Percentiles rank a stretch among this genome's conserved stretches.
phyloP scores from a whole-genome alignment of 2,888 invertebrate species.

The Lymantria monacha region DNA sequence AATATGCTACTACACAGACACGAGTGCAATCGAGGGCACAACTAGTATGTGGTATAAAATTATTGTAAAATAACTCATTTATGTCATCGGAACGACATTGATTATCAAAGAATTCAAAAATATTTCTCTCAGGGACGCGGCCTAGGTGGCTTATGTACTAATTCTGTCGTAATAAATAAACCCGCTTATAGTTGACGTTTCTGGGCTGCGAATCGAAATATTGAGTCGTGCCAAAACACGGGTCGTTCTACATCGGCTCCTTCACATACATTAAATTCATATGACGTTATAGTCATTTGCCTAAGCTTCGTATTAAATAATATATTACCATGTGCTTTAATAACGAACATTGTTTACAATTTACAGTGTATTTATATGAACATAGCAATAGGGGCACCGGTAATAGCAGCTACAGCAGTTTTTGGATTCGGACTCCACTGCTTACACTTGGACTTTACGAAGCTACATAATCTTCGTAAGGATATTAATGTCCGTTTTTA shows the following conservation, averaged over 20 bases:
- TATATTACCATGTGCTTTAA: neutral
- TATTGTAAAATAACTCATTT: neutral
- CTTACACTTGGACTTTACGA: too few relatives aligned
- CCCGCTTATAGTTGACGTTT: conserved; percentile 70
- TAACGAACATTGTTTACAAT: too few relatives aligned
- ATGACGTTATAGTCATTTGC: conserved; percentile 1
- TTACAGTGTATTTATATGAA: too few relatives aligned
- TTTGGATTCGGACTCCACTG: too few relatives aligned
- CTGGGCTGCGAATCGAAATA: conserved; percentile 75
- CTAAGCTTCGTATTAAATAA: neutral
- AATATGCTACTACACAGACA: too few relatives aligned
- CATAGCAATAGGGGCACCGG: too few relatives aligned
- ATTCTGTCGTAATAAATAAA: conserved; percentile 73
- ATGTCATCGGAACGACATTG: conserved; percentile 39
- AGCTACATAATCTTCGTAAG: too few relatives aligned
- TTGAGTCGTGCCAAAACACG: conserved; percentile 74
- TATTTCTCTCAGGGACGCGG: conserved; percentile 58
- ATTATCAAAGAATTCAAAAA: conserved; percentile 43
- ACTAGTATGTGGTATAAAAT: too few relatives aligned
- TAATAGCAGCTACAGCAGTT: too few relatives aligned
- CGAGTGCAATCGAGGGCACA: too few relatives aligned
- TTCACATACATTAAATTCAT: conserved; percentile 16
- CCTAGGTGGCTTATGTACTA: conserved; percentile 54
- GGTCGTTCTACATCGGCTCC: conserved; percentile 35
- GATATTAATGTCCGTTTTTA: too few relatives aligned